Percentiles rank a stretch among this genome's conserved stretches.
Conservation (phyloP, 2,888 invertebrate species). For the Ceramica pisi region DNA sequence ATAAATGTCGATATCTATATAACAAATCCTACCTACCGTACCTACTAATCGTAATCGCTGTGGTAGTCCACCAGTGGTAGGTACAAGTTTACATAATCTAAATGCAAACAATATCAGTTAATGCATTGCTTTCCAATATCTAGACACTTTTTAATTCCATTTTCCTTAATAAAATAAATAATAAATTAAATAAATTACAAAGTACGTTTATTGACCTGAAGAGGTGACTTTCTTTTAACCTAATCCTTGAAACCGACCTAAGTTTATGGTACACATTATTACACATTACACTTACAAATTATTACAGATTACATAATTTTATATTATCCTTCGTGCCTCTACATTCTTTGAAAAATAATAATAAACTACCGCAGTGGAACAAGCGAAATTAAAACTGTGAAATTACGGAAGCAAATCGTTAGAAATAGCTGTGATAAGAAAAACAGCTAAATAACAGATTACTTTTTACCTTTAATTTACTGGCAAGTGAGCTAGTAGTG, state of each 20-base stretch:
- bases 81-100: neutral
- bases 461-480: conserved; percentile 13
- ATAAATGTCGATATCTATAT: neutral
- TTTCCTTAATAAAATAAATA: neutral
- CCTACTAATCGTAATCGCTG: too few relatives aligned
- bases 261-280: neutral
- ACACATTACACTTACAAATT: too few relatives aligned
- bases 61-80: too few relatives aligned
- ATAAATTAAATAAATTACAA: too few relatives aligned
- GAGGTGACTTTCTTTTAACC: too few relatives aligned
- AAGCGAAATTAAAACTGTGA: conserved; percentile 46
- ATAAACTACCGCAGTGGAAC: neutral
- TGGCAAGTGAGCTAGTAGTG: neutral
- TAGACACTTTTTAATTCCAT: neutral
- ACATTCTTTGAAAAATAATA: neutral
- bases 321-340: neutral
- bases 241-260: neutral
- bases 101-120: neutral
- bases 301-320: too few relatives aligned
- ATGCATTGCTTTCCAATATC: neutral
- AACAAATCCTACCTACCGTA: too few relatives aligned
- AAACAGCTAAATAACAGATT: conserved; percentile 21
- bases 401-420: conserved; percentile 31
- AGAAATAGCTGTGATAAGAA: conserved; percentile 45
- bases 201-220: too few relatives aligned